Conservation (phyloP, 2,888 invertebrate species). For the Aproaerema taeniolella region DNA sequence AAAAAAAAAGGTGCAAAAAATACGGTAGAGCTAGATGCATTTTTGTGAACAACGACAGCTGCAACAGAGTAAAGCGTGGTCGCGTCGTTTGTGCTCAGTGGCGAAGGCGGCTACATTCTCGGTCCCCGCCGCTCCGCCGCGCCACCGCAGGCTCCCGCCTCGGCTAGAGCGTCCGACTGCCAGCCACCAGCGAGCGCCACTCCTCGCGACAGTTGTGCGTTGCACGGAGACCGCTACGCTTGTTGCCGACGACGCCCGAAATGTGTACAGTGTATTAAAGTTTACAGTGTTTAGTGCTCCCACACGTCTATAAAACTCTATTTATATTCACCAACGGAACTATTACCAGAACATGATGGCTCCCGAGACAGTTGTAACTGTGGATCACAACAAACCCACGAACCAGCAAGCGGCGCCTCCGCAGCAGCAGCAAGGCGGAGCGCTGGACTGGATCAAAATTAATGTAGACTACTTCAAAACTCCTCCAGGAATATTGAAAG, state of each 20-base stretch:
- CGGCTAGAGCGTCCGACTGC: constrained; percentile 36
- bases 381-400: constrained; percentile 80
- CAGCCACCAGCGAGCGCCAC: constrained; percentile 28
- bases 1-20: no score
- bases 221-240: constrained; percentile 55
- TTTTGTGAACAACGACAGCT: no score
- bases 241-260: constrained; percentile 44
- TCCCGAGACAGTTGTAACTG: constrained; percentile 90
- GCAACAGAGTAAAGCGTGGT: no score
- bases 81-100: no score
- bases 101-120: no score
- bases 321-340: constrained; percentile 22
- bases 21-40: no score
- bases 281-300: constrained; percentile 60
- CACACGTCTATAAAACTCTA: constrained; percentile 28
- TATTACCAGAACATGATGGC: constrained; percentile 79
- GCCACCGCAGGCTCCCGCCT: constrained; percentile 35
- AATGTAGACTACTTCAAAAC: constrained; percentile 89
- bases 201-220: constrained; percentile 52
- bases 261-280: constrained; percentile 59
- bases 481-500: constrained; percentile 88
- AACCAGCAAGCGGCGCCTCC: constrained; percentile 63
- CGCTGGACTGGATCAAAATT: constrained; percentile 83
- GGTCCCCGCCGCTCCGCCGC: constrained; percentile 19
- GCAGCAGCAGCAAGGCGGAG: constrained; percentile 69